Evolutionary conservation across 2,113 vertebrate genomes (phyloP).

Genomic region (Amphiprion percula): DNA sequence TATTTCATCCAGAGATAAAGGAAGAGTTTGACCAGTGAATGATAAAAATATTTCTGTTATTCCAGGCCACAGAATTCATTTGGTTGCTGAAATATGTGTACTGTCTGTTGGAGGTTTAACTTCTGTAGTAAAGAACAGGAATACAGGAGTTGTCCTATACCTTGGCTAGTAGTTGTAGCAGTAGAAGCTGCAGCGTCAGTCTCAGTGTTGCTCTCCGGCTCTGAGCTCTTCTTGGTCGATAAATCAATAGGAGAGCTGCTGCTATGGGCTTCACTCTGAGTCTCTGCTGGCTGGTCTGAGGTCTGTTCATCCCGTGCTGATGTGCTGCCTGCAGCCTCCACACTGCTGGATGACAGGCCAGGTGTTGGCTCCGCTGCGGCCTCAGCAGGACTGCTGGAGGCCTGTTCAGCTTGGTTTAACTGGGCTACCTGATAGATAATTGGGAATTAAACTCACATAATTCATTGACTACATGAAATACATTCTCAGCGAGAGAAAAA

Average conservation of each 20-base stretch:
- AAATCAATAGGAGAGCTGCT: slow-evolving; percentile 90
- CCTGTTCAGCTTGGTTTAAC: slow-evolving; percentile 34
- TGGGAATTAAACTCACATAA: slow-evolving; percentile 1
- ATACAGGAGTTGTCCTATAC: slow-evolving; percentile 24
- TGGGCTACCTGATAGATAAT: slow-evolving; percentile 58
- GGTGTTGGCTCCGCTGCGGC: slow-evolving; percentile 9
- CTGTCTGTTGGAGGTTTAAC: no score
- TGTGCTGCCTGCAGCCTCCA: slow-evolving; percentile 10
- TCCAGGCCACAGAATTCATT: no score
- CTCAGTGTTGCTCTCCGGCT: slow-evolving; percentile 62
- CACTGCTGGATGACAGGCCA: slow-evolving; percentile 5
- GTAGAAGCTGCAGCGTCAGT: neutral
- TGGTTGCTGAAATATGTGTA: no score
- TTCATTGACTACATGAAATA: neutral
- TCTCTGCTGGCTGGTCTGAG: slow-evolving; percentile 42
- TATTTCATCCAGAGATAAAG: no score
- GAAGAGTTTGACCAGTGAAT: no score
- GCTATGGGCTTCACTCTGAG: slow-evolving; percentile 20
- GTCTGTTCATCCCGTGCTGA: slow-evolving; percentile 18
- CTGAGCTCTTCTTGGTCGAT: slow-evolving; percentile 87
- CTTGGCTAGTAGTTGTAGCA: slow-evolving; percentile 32
- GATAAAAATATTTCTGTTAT: no score
- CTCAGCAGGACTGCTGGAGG: slow-evolving; percentile 26
- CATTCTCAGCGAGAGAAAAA: no score
- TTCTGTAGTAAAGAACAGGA: no score